A percentile compares a stretch with the other conserved stretches of the same genome.
Evolutionary conservation across 2,888 invertebrate species (phyloP).

Genomic region (Drosophila birchii): DNA sequence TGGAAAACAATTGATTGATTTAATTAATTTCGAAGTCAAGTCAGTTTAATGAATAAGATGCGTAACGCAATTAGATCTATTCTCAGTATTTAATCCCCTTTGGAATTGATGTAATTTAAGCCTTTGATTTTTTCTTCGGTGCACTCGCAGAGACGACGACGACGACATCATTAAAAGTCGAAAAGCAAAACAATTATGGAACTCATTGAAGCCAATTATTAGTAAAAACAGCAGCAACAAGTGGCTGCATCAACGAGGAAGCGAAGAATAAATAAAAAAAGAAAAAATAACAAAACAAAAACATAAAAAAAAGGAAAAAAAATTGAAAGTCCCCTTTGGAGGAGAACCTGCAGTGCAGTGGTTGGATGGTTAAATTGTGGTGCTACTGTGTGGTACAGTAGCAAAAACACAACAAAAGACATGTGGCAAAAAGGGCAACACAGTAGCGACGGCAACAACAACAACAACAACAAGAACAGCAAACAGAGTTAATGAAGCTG

Average conservation of each 20-base stretch:
- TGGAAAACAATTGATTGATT: neutral
- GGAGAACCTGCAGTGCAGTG: neutral
- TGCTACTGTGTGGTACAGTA: slow-evolving; percentile 72
- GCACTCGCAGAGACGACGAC: slow-evolving; percentile 25
- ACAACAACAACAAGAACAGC: slow-evolving; percentile 51
- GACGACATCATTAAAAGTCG: slow-evolving; percentile 79
- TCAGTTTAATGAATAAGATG: neutral
- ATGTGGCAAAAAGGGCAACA: slow-evolving; percentile 76
- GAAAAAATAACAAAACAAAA: slow-evolving; percentile 12
- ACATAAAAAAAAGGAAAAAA: slow-evolving; percentile 46
- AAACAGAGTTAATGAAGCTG: slow-evolving; percentile 78
- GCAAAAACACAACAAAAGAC: slow-evolving; percentile 61
- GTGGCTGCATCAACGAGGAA: slow-evolving; percentile 52
- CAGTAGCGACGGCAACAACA: slow-evolving; percentile 40
- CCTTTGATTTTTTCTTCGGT: slow-evolving; percentile 8
- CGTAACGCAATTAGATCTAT: neutral
- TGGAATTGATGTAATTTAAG: no score
- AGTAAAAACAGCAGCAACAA: slow-evolving; percentile 74
- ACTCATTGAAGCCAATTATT: slow-evolving; percentile 84
- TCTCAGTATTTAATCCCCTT: neutral
- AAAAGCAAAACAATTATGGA: slow-evolving; percentile 82
- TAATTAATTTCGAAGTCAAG: neutral
- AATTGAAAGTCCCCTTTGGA: slow-evolving; percentile 60
- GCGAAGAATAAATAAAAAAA: slow-evolving; percentile 28
- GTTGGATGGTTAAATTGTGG: slow-evolving; percentile 6